phyloP scores from a whole-genome alignment of 2,797 vertebrate genomes.

The Halcyon chelicuti region DNA sequence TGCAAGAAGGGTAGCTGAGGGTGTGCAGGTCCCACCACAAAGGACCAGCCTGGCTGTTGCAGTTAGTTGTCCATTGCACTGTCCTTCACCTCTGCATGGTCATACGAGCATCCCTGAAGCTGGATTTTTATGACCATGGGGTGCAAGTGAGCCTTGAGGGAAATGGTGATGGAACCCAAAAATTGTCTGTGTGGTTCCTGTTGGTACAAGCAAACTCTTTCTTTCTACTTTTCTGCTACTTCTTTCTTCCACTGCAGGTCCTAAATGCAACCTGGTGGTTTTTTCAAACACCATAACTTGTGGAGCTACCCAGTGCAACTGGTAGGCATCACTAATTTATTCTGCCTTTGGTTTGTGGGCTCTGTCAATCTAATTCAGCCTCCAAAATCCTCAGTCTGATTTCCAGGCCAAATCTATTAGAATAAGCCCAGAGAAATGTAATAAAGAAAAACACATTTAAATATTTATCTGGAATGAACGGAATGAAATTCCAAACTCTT shows the following conservation, averaged over 20 bases:
- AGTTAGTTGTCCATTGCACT: fast-evolving
- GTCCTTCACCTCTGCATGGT: neutral
- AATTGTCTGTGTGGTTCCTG: neutral
- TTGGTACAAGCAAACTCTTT: neutral
- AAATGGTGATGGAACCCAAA: neutral
- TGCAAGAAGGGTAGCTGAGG: neutral
- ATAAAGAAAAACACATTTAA: constrained; percentile 25
- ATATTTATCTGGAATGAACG: constrained; percentile 9
- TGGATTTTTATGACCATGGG: neutral
- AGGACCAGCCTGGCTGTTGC: neutral
- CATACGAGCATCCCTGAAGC: neutral
- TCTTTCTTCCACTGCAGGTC: neutral
- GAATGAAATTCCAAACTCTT: neutral
- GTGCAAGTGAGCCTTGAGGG: neutral
- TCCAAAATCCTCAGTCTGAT: neutral
- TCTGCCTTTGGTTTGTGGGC: neutral
- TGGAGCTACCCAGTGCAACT: neutral
- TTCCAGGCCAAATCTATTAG: constrained; percentile 14
- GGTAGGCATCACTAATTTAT: neutral
- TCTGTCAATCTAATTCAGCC: neutral
- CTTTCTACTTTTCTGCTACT: neutral
- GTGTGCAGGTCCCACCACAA: neutral
- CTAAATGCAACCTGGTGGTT: neutral
- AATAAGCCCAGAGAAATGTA: constrained; percentile 13
- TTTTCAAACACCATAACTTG: neutral